Base-by-base conservation (phyloP, 1,140 invertebrate species). In the Zaprionus davidi region DNA sequence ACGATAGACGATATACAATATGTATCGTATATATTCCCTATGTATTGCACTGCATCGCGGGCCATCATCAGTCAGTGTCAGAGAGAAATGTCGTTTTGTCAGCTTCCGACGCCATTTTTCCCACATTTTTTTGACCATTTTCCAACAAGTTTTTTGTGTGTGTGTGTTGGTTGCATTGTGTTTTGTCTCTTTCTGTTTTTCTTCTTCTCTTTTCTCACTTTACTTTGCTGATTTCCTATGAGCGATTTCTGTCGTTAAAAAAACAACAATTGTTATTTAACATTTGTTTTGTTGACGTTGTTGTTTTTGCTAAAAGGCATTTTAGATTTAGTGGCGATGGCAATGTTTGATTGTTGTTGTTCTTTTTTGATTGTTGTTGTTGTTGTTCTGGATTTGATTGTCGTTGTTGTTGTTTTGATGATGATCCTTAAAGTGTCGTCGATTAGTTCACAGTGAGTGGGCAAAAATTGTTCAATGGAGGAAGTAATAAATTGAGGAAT, bases 61-160 rank as follows among this genome's bases (percentile, higher is more conserved):
- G 0, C 41, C 70, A 81, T 88, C 85, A 88, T 88, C 85, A 82
- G 79, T 88, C 85, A 88, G 85, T 90, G 85, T 88, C 85, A 90
- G 58, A 53, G 63, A 46, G 62, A 68, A 76, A 73, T 90, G 82
- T 77, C 86, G 74, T 90, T 90, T 82, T 90, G 82, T 90, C 86
- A 82, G 85, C 85, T 90, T 90, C 85, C 85, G 86, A 77, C 70
- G 72, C 51, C 80, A 82, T 85, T 81, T 78, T 70, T 28, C 9
- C 9, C 31, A 49, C 31, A 49, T 71, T 78, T 74, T 70, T 22
- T 11, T 17, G 31, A 34, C 49, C 49, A 66, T 73, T 81, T 79
- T 70, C 41, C 76, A 85, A 79, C 57, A 71, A 65, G n/a, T 9
- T 46, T 46, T 46, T 17, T 46, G n/a, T 44, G n/a, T 41, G 15